Base-by-base conservation (phyloP, 2,113 vertebrate genomes). In the Xenopus laevis region DNA sequence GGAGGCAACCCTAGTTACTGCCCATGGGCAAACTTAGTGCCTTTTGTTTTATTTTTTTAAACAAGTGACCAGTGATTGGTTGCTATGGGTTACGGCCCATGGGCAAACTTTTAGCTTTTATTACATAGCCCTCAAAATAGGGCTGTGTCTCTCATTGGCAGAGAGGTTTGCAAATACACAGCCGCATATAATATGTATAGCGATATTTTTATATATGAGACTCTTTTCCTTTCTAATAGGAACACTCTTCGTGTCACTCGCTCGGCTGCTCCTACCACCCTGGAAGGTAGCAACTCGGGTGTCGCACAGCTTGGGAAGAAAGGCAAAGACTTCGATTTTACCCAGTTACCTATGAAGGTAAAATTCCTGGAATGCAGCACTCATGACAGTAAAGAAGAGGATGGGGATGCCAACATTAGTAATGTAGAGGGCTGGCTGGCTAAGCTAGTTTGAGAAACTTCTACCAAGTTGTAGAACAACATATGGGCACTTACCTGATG, bases 251-350 rank as follows among this genome's bases (percentile, higher is more conserved):
- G 96, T 76, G 89, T 97, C 78, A 99, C 96, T 0, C 90, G 90
- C 10, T 94, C 95, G 0, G 97, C 96, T 16, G 95, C 94, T 0
- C 94, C 97, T 70, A 95, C 89, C 83, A 91, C 93, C 30, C 87
- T 98, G 91, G 97, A 98, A 27, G 90, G 91, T 45, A 90, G 92
- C 6, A 84, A 82, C 10, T 81, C 86, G 0, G 85, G 81, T 1
- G 70, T 81, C 72, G 71, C 92, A 67, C 91, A 92, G 60, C 90
- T 99, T 78, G 97, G 97, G 2, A 98, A 89, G 86, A 98, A 94
- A 82, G 96, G 95, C 78, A 97, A 94, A 79, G 95, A 98, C 57
- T 98, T 98, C 1, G 95, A 98, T 59, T 99, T 99, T 83, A 94
- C 93, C 68, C 97, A 99, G 84, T 79, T 96, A 74, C 86, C 94